A percentile compares a stretch with the other conserved stretches of the same genome.
Conservation (phyloP, 2,113 vertebrate species). For the Pogonocichla stellata region DNA sequence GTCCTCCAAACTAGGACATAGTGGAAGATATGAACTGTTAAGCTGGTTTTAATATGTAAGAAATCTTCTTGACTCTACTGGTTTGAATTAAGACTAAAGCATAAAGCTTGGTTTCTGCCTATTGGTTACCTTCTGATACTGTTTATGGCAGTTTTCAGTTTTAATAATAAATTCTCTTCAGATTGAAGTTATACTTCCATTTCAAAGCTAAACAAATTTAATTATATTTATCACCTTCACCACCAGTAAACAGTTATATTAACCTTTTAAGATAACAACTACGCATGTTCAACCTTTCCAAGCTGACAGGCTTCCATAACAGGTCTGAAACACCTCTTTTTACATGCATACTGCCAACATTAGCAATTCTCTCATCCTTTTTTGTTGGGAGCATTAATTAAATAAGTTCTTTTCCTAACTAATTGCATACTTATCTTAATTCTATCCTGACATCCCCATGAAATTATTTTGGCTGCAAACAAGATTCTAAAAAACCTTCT, state of each 20-base stretch:
- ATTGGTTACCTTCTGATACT: background rate
- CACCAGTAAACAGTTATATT: background rate
- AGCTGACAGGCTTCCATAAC: background rate
- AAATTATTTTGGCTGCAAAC: background rate
- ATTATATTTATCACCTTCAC: background rate
- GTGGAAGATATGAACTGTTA: background rate
- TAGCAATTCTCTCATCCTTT: background rate
- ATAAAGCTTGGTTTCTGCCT: background rate
- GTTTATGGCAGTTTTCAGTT: background rate
- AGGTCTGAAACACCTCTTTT: background rate
- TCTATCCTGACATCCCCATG: background rate
- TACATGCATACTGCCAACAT: background rate
- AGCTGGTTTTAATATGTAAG: background rate
- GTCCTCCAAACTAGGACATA: too few relatives aligned
- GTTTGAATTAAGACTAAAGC: background rate
- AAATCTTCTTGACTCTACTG: background rate
- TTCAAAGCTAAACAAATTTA: background rate
- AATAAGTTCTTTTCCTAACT: background rate
- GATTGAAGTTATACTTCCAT: background rate
- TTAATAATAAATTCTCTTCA: background rate
- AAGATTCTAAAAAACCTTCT: background rate
- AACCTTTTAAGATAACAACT: background rate
- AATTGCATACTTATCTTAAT: background rate
- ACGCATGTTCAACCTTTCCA: background rate
- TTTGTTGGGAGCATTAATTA: background rate